Evolutionary conservation across 2,888 invertebrate genomes (phyloP), one percentile per base, ranked within the genome.

Genomic region (Pyrrhosoma nymphula): DNA sequence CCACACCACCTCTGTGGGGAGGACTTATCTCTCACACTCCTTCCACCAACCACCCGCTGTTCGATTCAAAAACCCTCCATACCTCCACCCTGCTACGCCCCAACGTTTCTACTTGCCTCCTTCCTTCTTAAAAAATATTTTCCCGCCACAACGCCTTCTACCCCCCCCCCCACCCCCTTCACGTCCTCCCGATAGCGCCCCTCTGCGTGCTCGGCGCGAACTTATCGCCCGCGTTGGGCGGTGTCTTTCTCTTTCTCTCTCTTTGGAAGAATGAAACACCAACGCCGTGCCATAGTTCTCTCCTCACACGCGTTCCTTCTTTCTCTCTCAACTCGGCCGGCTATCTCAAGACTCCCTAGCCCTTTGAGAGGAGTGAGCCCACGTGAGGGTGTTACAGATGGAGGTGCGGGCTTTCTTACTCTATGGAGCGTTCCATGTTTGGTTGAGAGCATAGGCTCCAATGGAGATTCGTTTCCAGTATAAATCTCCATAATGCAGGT

Each of bases 171-270:
- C 60, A 60, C 55, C 23, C 14, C 47, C 56, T 47, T 55, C 89
- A n/a, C 88, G 39, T 88, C 39, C 10, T 16, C 56, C 89, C 89
- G 55, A 56, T 56, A 56, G 56, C 56, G 20, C 60, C 60, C 60
- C 89, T 12, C n/a, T 56, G 55, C 89, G n/a, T 89, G 55, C 89
- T 56, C 89, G 89, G 55, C 47, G 56, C 89, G 82, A 82, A 82
- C 82, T 82, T 82, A 82, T 82, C 82, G 82, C 82, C 82, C 69
- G 10, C 35, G 82, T 14, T 20, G 60, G 82, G 82, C 82, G 82
- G 47, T 47, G 47, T 47, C 47, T 47, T 8, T 47, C 47, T 47
- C 47, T 47, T 8, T 82, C 30, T 82, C 30, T 26, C 69, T 8
- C 69, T 26, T 20, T 35, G 14, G 14, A 30, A 82, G 82, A 82